Evolutionary conservation across 2,797 vertebrate species (phyloP).

Genomic region (Neoniphon sammara): DNA sequence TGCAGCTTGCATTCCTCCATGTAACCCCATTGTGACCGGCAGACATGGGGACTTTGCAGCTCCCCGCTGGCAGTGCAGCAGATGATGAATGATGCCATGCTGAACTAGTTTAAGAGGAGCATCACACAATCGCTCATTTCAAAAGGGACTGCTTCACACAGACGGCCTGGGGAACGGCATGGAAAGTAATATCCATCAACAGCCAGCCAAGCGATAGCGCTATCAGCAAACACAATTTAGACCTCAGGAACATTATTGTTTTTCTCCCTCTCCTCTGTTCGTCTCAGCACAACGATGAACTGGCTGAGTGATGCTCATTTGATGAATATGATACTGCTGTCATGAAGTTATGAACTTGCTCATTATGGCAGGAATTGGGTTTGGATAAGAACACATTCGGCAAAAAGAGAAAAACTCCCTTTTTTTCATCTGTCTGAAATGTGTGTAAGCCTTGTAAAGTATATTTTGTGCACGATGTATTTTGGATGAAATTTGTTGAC

Average conservation of each 20-base stretch:
- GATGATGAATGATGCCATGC: conserved; percentile 78
- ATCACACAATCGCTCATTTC: conserved; percentile 79
- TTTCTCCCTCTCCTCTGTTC: conserved; percentile 62
- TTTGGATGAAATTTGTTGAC: conserved; percentile 33
- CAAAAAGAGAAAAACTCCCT: conserved; percentile 45
- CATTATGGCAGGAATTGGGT: conserved; percentile 71
- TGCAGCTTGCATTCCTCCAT: conserved; percentile 52
- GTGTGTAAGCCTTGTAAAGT: conserved; percentile 15
- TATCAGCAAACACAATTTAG: conserved; percentile 83
- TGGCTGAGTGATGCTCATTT: conserved; percentile 72
- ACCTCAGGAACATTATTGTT: conserved; percentile 79
- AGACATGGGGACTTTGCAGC: conserved; percentile 61
- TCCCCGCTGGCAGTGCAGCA: conserved; percentile 63
- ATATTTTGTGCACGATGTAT: conserved; percentile 31
- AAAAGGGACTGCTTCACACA: conserved; percentile 73
- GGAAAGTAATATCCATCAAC: conserved; percentile 84
- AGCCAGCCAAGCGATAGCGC: conserved; percentile 78
- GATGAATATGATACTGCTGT: conserved; percentile 76
- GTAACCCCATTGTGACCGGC: conserved; percentile 73
- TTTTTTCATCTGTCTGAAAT: conserved; percentile 16
- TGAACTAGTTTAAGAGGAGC: conserved; percentile 82
- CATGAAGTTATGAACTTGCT: conserved; percentile 67
- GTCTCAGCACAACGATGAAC: conserved; percentile 65
- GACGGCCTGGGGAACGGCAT: conserved; percentile 72
- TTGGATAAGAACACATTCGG: conserved; percentile 62